These are phyloP conservation scores for Brachionus sp. DNA, from an alignment of 1,140 invertebrate species.

Conservation along the genomic window DNA sequence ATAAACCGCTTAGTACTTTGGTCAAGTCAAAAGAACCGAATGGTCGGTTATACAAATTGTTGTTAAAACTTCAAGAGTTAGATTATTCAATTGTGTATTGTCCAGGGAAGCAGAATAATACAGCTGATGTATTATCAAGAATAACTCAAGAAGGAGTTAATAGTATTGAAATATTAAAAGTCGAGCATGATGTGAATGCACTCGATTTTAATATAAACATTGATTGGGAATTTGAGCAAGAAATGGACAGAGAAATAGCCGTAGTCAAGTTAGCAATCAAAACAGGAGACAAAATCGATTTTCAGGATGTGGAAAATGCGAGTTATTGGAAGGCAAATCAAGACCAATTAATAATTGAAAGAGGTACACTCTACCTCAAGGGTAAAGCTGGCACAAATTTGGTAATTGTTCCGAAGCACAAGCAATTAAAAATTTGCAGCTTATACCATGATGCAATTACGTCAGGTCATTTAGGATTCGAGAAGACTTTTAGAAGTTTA, in stretches of 20 bases:
- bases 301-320: not conserved
- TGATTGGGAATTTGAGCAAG: not conserved
- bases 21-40: not conserved
- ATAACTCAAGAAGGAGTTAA: conserved; percentile 1
- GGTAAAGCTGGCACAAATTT: not conserved
- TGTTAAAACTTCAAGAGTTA: not conserved
- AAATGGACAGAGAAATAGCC: not conserved
- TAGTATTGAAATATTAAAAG: not conserved
- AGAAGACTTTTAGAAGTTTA: not conserved
- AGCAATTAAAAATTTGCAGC: not conserved
- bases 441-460: not conserved
- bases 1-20: conserved; percentile 47
- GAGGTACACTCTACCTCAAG: not conserved
- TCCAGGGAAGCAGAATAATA: conserved; percentile 24
- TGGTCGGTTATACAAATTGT: not conserved
- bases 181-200: not conserved
- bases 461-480: conserved; percentile 2
- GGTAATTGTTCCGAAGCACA: not conserved
- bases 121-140: conserved; percentile 14
- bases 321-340: not conserved
- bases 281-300: not conserved
- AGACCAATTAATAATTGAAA: not conserved
- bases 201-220: not conserved
- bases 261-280: not conserved
- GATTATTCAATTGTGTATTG: not conserved